These are phyloP conservation scores for Ormyrus nitidulus DNA, from an alignment of 2,888 invertebrate genomes.

Conservation along the genomic window DNA sequence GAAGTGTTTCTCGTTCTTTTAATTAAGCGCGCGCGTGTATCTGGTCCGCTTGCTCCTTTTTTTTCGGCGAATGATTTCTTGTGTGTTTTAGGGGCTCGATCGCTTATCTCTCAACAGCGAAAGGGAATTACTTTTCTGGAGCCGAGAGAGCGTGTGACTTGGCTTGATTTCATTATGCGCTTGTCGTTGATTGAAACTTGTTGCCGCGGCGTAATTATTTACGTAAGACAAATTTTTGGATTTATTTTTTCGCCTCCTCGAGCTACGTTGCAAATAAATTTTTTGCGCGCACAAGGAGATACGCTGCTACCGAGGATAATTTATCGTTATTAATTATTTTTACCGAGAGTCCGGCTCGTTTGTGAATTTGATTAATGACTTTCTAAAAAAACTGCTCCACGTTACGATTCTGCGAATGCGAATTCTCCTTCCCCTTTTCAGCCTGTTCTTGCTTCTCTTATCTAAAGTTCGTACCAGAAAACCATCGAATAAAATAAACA, in stretches of 20 bases:
- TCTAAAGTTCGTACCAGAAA: not conserved
- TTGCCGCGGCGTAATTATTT: not conserved
- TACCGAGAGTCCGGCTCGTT: not conserved
- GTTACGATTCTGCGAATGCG: slow-evolving; percentile 10
- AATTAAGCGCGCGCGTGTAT: slow-evolving; percentile 43
- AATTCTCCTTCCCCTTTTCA: not conserved
- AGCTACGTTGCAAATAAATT: too few species aligned
- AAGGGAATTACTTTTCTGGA: slow-evolving; percentile 6
- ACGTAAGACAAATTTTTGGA: not conserved
- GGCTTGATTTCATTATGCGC: not conserved
- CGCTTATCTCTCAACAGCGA: slow-evolving; percentile 5
- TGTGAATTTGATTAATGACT: slow-evolving; percentile 26
- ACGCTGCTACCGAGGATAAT: not conserved
- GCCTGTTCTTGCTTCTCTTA: not conserved
- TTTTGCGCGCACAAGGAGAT: too few species aligned
- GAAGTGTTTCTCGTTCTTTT: slow-evolving; percentile 20
- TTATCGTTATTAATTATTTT: slow-evolving; percentile 31
- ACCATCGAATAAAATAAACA: not conserved
- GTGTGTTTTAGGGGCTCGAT: not conserved
- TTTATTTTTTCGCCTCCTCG: too few species aligned
- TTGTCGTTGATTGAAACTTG: slow-evolving; percentile 28
- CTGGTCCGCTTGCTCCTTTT: not conserved
- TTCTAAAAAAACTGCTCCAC: not conserved
- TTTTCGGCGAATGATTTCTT: not conserved
- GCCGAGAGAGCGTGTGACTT: not conserved